Conservation (phyloP, 2,113 vertebrate species). For the Xenus cinereus region DNA sequence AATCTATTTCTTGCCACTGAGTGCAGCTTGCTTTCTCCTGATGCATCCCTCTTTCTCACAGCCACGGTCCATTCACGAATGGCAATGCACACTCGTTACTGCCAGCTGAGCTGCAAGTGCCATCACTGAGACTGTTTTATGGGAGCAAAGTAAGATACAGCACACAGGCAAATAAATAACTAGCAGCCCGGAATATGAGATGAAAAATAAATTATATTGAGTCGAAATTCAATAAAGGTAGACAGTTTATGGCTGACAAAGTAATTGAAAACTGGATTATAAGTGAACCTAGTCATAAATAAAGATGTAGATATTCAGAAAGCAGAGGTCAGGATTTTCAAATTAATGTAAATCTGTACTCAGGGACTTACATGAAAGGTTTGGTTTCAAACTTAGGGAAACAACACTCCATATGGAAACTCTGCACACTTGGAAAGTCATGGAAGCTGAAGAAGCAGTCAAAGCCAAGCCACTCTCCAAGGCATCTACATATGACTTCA, state of each 20-base stretch:
- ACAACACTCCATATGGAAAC: neutral
- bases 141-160: neutral
- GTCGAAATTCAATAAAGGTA: neutral
- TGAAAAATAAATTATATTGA: neutral
- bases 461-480: neutral
- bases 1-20: neutral
- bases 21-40: neutral
- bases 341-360: neutral
- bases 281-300: neutral
- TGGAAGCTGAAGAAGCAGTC: neutral
- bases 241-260: neutral
- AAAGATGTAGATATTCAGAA: neutral
- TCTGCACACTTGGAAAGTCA: neutral
- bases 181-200: neutral
- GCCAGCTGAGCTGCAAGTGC: rapidly evolving
- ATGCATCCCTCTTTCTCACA: neutral
- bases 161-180: neutral
- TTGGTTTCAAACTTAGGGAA: neutral
- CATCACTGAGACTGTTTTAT: neutral
- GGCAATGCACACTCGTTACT: neutral
- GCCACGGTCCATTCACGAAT: neutral
- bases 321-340: neutral
- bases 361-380: neutral
- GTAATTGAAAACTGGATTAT: neutral
- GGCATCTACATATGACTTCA: neutral